These are phyloP conservation scores for Dicerorhinus sumatrensis DNA, from an alignment of 2,113 vertebrate genomes.

Conservation along the genomic window DNA sequence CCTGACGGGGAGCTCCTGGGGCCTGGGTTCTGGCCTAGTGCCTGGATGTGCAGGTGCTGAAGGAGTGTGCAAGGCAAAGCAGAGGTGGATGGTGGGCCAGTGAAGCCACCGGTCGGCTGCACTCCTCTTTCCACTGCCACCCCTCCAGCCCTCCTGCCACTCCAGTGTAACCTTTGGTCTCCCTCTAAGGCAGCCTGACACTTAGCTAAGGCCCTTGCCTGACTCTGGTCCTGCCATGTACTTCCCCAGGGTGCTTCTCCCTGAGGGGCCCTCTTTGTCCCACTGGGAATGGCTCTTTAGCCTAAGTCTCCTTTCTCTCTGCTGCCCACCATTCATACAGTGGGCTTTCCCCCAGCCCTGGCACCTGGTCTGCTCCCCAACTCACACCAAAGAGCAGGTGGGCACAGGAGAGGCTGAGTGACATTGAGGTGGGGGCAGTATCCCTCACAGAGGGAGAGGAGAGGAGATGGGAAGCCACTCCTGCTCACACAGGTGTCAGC, in stretches of 20 bases:
- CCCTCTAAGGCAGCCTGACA: background rate
- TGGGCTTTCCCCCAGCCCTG: slow-evolving; percentile 79
- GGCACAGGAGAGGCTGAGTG: slow-evolving; percentile 82
- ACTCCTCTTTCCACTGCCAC: background rate
- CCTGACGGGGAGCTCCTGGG: background rate
- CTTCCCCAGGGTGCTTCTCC: slow-evolving; percentile 38
- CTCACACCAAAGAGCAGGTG: slow-evolving; percentile 78
- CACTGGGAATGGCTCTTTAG: background rate
- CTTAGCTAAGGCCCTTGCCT: background rate
- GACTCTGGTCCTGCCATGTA: background rate
- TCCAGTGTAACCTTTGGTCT: background rate
- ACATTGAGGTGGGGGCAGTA: slow-evolving; percentile 84
- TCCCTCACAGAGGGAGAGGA: slow-evolving; percentile 76
- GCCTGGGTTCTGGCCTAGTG: background rate
- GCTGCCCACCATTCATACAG: slow-evolving; percentile 68
- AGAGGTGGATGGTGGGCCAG: background rate
- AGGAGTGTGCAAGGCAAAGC: background rate
- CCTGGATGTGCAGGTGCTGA: no score
- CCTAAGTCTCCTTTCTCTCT: background rate
- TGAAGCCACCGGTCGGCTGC: no score
- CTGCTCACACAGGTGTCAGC: no score
- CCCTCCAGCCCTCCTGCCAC: background rate
- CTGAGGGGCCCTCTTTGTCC: slow-evolving; percentile 74
- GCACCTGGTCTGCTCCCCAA: slow-evolving; percentile 81
- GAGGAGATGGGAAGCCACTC: rapidly evolving